Evolutionary conservation across 2,113 vertebrate species (phyloP).

Genomic region (Tenrec ecaudatus): DNA sequence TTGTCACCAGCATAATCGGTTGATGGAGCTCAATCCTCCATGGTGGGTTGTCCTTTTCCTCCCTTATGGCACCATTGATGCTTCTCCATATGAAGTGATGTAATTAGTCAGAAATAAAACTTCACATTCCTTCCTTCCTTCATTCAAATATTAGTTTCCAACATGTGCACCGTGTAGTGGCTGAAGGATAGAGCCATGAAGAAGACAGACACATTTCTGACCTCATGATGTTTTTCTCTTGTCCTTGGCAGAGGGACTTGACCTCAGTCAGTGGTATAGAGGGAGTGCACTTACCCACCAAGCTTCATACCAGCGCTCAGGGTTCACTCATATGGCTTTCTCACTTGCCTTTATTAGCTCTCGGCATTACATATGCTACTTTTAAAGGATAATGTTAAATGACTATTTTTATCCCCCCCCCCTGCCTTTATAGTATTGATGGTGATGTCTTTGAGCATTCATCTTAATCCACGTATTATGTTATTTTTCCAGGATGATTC

Average conservation of each 20-base stretch:
- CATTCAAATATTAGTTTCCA: neutral
- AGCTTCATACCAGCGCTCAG: neutral
- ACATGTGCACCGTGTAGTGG: neutral
- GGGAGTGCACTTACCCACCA: neutral
- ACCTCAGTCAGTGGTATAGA: neutral
- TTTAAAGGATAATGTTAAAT: neutral
- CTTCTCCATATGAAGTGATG: conserved; percentile 76
- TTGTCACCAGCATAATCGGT: conserved; percentile 53
- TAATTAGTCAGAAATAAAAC: conserved; percentile 75
- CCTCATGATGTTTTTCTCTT: neutral
- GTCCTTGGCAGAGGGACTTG: neutral
- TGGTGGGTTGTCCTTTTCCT: neutral
- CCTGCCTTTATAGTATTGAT: neutral
- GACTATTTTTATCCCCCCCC: neutral
- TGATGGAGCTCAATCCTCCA: conserved; percentile 62
- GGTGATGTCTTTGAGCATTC: conserved; percentile 30
- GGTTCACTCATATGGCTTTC: neutral
- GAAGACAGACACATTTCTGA: neutral
- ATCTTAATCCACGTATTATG: neutral
- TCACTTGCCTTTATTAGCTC: neutral
- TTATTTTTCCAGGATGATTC: neutral
- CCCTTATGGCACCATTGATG: conserved; percentile 52
- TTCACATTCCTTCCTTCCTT: conserved; percentile 51
- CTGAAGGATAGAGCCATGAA: neutral
- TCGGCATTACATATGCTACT: neutral